A percentile compares a stretch with the other conserved stretches of the same genome.
Evolutionary conservation across 2,888 invertebrate species (phyloP).

Genomic region (Tetragonisca angustula): DNA sequence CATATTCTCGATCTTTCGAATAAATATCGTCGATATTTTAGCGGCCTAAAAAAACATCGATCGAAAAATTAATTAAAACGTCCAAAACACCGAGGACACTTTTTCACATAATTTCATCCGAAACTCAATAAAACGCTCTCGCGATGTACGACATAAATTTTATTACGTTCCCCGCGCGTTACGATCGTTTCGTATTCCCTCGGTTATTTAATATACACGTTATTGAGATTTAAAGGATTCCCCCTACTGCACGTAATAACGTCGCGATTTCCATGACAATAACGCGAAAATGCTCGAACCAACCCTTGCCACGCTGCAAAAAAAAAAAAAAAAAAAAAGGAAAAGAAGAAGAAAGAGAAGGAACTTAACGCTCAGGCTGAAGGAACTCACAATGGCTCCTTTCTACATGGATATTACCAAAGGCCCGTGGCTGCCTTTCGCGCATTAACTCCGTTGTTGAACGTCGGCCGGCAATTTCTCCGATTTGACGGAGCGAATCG

Average conservation of each 20-base stretch:
- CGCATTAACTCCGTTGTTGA: neutral
- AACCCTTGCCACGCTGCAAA: neutral
- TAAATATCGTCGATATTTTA: too few species aligned
- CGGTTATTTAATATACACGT: neutral
- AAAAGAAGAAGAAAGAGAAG: neutral
- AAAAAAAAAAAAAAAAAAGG: too few species aligned
- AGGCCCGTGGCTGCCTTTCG: neutral
- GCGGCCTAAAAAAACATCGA: too few species aligned
- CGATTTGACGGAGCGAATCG: slow-evolving; percentile 29
- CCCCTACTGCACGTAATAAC: neutral
- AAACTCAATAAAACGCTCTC: too few species aligned
- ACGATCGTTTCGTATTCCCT: neutral
- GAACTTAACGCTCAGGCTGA: neutral
- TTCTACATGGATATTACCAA: neutral
- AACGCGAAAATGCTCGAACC: neutral
- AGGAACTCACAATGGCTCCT: neutral
- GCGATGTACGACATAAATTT: neutral
- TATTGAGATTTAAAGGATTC: neutral
- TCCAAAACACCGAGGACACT: too few species aligned
- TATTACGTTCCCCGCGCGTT: neutral
- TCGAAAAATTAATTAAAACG: too few species aligned
- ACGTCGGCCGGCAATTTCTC: slow-evolving; percentile 11
- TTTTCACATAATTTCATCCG: too few species aligned
- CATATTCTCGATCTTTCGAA: too few species aligned
- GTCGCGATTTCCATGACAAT: neutral